These are phyloP conservation scores for Cecidostiba fungosa DNA, from an alignment of 2,888 invertebrate genomes.

Conservation along the genomic window DNA sequence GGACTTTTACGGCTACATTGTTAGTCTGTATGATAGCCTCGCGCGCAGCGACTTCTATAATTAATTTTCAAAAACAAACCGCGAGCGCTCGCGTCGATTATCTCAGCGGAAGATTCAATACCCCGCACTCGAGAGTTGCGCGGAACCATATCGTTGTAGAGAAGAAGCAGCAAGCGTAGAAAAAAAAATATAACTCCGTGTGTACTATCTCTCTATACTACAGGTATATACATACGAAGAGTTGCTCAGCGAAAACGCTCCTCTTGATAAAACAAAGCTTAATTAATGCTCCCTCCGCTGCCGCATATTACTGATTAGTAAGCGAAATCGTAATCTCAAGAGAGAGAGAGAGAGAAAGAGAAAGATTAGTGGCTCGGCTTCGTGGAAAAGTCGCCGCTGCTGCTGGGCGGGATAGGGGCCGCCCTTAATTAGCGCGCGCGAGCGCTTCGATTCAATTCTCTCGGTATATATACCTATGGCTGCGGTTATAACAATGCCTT, in stretches of 20 bases:
- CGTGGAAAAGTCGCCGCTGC: slow-evolving; percentile 31
- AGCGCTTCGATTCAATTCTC: slow-evolving; percentile 19
- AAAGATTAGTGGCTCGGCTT: slow-evolving; percentile 43
- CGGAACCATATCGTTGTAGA: not conserved
- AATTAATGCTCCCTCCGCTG: slow-evolving; percentile 39
- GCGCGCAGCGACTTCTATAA: not conserved
- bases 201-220: slow-evolving; percentile 21
- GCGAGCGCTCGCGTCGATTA: not conserved
- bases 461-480: not conserved
- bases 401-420: not conserved
- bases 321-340: slow-evolving; percentile 44
- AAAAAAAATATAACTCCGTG: not conserved
- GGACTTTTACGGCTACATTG: slow-evolving; percentile 8
- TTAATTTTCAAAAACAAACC: slow-evolving; percentile 15
- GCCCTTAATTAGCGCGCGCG: slow-evolving; percentile 49
- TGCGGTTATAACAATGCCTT: slow-evolving; percentile 20
- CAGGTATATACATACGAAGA: not conserved
- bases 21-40: not conserved
- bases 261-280: slow-evolving; percentile 45
- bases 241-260: slow-evolving; percentile 6
- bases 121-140: not conserved
- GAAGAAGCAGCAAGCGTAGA: not conserved
- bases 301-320: slow-evolving; percentile 53
- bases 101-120: slow-evolving; percentile 20
- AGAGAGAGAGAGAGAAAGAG: not conserved